phyloP scores from a whole-genome alignment of 1,140 invertebrate species.

The Berghia stephanieae region DNA sequence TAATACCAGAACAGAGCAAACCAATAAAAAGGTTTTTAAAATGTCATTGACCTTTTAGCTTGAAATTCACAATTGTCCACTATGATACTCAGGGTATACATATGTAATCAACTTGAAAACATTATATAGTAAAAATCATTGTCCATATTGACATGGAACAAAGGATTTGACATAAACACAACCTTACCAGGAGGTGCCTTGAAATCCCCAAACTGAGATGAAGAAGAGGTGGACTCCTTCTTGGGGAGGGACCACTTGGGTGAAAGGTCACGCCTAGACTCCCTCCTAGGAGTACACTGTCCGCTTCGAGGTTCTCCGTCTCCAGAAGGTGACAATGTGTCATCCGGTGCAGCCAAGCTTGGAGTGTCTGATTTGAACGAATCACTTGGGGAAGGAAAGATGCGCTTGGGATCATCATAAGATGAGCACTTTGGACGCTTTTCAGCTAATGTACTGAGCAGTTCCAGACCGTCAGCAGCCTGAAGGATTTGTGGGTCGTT shows the following conservation, averaged over 20 bases:
- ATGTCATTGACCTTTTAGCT: no score
- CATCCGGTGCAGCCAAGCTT: slow-evolving; percentile 22
- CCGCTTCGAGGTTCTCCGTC: slow-evolving; percentile 40
- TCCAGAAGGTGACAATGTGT: slow-evolving; percentile 24
- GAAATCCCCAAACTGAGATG: slow-evolving; percentile 18
- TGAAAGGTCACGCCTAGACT: slow-evolving; percentile 27
- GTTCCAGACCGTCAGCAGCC: slow-evolving; percentile 77
- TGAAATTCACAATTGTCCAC: no score
- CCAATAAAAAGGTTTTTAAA: no score
- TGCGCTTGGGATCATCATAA: slow-evolving; percentile 30
- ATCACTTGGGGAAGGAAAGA: slow-evolving; percentile 41
- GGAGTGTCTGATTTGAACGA: slow-evolving; percentile 38
- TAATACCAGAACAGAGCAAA: no score
- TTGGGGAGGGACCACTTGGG: slow-evolving; percentile 38
- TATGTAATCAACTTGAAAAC: no score
- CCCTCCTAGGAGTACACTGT: slow-evolving; percentile 51
- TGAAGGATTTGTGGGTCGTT: slow-evolving; percentile 59
- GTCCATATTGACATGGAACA: no score
- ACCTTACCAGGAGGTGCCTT: slow-evolving; percentile 37
- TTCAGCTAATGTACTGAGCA: slow-evolving; percentile 85
- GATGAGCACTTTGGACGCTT: slow-evolving; percentile 81
- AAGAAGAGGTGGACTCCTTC: slow-evolving; percentile 22
- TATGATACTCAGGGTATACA: no score
- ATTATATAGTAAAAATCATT: no score
- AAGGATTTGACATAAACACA: no score